A percentile compares a stretch with the other conserved stretches of the same genome.
Conservation (phyloP, 2,797 vertebrate genomes). For the Eospalax fontanierii region DNA sequence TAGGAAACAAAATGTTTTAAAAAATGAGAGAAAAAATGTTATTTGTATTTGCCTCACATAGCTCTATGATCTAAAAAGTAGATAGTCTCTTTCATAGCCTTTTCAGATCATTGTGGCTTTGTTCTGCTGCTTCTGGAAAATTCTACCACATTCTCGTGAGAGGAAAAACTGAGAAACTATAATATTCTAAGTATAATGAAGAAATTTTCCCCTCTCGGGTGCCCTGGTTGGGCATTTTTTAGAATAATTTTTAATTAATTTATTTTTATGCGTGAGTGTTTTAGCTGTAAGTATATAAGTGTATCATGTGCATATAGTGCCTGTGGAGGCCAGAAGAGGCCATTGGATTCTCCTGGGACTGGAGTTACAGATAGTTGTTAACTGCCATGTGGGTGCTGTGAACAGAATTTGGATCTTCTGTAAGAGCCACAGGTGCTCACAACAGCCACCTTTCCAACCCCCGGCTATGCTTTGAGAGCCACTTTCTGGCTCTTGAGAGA, state of each 20-base stretch:
- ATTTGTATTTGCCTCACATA: constrained; percentile 42
- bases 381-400: no score
- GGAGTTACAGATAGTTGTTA: no score
- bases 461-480: neutral
- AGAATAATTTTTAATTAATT: no score
- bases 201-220: neutral
- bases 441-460: no score
- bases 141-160: neutral
- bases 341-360: no score
- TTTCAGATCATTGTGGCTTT: neutral
- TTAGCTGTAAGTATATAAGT: no score
- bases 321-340: no score
- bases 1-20: neutral
- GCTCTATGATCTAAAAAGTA: neutral
- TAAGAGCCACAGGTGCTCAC: no score
- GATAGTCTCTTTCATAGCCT: neutral
- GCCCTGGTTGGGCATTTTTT: neutral
- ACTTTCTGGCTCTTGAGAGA: neutral
- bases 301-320: no score
- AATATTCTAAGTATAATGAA: neutral
- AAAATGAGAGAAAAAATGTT: neutral
- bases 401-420: no score
- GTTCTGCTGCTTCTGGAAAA: neutral
- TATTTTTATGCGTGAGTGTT: no score
- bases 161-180: neutral